These are phyloP conservation scores for Promerops cafer DNA, from an alignment of 2,113 vertebrate species.

Conservation along the genomic window DNA sequence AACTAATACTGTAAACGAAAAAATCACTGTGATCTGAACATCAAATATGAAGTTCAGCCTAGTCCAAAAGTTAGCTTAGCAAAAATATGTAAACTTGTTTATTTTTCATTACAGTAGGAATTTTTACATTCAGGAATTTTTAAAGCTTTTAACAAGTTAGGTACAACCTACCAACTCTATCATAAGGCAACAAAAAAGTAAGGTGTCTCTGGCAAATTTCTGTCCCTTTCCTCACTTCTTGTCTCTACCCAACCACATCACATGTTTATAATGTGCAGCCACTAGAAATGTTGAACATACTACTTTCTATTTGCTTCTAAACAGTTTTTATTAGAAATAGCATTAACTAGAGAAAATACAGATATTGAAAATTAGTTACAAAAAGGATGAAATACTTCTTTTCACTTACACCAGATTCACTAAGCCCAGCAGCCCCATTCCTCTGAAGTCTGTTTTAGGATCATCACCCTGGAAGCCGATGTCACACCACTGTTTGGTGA, in stretches of 20 bases:
- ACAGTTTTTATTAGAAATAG: neutral
- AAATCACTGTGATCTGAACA: neutral
- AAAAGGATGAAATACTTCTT: neutral
- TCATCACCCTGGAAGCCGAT: slow-evolving; percentile 98
- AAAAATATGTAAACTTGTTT: neutral
- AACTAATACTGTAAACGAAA: neutral
- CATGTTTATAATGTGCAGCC: neutral
- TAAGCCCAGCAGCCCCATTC: slow-evolving; percentile 95
- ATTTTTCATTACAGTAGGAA: neutral
- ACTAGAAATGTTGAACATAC: neutral
- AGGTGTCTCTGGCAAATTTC: neutral
- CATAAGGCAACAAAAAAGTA: neutral
- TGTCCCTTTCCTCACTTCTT: neutral
- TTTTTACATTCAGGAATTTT: neutral
- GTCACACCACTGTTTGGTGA: slow-evolving; percentile 96
- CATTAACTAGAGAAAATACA: neutral
- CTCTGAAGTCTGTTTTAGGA: slow-evolving; percentile 98
- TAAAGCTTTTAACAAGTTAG: neutral
- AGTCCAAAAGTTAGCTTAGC: neutral
- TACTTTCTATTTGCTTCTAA: neutral
- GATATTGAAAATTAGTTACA: neutral
- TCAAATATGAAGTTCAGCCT: neutral
- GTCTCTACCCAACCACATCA: neutral
- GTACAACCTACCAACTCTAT: neutral
- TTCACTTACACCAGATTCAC: slow-evolving; percentile 92